phyloP scores from a whole-genome alignment of 2,888 invertebrate genomes.

The Sphaerophoria rueppellii region DNA sequence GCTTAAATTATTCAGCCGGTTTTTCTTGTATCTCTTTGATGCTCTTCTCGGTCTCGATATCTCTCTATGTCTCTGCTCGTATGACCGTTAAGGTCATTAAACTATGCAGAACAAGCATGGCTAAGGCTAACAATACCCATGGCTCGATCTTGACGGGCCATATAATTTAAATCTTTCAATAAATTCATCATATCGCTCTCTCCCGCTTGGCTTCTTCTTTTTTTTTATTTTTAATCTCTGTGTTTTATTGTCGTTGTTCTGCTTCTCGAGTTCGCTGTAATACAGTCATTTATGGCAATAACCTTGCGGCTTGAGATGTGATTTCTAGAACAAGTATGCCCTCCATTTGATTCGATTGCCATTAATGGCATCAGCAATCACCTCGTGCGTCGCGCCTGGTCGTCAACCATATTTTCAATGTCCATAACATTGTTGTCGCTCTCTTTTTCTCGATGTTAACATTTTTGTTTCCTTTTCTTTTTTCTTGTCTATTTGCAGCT shows the following conservation, averaged over 20 bases:
- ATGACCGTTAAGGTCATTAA: slow-evolving; percentile 61
- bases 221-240: neutral
- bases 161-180: slow-evolving; percentile 57
- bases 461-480: slow-evolving; percentile 25
- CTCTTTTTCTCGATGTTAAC: slow-evolving; percentile 25
- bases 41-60: too few relatives aligned
- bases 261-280: neutral
- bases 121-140: slow-evolving; percentile 1
- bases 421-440: neutral
- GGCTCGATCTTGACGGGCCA: slow-evolving; percentile 25
- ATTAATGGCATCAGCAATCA: slow-evolving; percentile 52
- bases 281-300: slow-evolving; percentile 55
- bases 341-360: slow-evolving; percentile 39
- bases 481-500: slow-evolving; percentile 85
- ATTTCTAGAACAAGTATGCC: slow-evolving; percentile 39
- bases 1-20: slow-evolving; percentile 5
- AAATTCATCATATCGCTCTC: slow-evolving; percentile 31
- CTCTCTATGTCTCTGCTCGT: neutral
- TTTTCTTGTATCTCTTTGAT: slow-evolving; percentile 24
- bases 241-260: slow-evolving; percentile 10
- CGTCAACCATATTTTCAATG: neutral
- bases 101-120: slow-evolving; percentile 42
- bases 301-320: slow-evolving; percentile 53
- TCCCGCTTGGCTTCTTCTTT: slow-evolving; percentile 5
- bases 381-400: neutral